Evolutionary conservation across 2,888 invertebrate species (phyloP).

Genomic region (Agrochola circellaris): DNA sequence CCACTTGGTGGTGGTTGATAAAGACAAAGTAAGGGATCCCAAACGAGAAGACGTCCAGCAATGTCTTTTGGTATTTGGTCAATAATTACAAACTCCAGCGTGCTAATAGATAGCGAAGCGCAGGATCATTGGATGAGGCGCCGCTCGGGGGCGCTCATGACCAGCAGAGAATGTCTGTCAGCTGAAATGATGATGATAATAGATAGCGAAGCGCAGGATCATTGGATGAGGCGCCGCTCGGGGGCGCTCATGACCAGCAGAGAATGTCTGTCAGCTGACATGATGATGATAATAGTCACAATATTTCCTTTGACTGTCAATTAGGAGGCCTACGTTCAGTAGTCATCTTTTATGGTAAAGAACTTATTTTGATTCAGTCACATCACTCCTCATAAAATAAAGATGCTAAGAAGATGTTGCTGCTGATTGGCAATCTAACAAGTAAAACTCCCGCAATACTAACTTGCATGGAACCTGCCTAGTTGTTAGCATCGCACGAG

Average conservation of each 20-base stretch:
- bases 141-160: neutral
- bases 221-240: neutral
- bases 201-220: neutral
- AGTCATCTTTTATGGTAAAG: neutral
- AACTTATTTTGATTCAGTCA: neutral
- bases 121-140: neutral
- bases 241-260: neutral
- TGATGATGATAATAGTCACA: neutral
- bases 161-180: neutral
- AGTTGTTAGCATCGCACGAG: neutral
- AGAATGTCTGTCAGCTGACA: too few species aligned
- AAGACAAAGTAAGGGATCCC: too few species aligned
- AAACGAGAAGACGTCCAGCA: neutral
- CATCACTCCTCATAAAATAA: neutral
- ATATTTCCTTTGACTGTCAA: neutral
- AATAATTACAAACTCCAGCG: too few species aligned
- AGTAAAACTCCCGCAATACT: neutral
- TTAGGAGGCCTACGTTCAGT: neutral
- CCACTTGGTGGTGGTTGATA: neutral
- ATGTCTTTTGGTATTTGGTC: neutral
- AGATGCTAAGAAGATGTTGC: neutral
- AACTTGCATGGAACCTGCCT: neutral
- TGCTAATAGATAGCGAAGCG: neutral
- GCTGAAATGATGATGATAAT: neutral
- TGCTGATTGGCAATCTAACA: too few species aligned